phyloP scores from a whole-genome alignment of 1,140 invertebrate genomes.

The Aphaenogaster rudis region DNA sequence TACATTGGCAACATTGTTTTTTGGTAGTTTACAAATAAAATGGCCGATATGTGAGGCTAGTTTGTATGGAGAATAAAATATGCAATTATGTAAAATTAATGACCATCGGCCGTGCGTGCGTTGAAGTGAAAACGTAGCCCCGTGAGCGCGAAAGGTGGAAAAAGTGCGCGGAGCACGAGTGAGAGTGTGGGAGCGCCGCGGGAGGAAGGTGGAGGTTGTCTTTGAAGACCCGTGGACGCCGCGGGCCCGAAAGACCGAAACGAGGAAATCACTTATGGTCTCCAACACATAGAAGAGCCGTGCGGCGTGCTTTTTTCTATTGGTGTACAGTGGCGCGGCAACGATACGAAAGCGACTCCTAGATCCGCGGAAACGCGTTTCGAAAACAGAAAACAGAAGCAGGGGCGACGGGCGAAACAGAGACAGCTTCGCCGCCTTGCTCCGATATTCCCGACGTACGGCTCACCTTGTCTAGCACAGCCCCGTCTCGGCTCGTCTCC shows the following conservation, averaged over 20 bases:
- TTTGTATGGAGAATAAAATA: conserved; percentile 86
- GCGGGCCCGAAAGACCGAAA: conserved; percentile 76
- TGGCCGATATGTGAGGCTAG: conserved; percentile 86
- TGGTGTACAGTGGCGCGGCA: conserved; percentile 77
- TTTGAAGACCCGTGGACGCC: conserved; percentile 81
- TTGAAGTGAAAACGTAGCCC: conserved; percentile 67
- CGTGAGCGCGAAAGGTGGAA: conserved; percentile 59
- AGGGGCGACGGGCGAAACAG: conserved; percentile 15
- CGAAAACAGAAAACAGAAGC: conserved; percentile 35
- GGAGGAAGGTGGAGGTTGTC: conserved; percentile 81
- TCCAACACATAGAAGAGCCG: conserved; percentile 66
- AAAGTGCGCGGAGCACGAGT: conserved; percentile 69
- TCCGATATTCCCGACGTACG: conserved; percentile 54
- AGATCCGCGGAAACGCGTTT: conserved; percentile 29
- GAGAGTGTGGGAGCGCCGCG: conserved; percentile 76
- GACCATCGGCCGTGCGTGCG: conserved; percentile 78
- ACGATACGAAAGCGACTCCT: conserved; percentile 70
- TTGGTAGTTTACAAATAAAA: conserved; percentile 87
- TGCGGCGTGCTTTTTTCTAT: conserved; percentile 71
- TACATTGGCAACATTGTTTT: conserved; percentile 85
- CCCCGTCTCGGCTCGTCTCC: background rate
- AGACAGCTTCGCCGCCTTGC: conserved; percentile 51
- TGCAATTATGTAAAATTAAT: conserved; percentile 84
- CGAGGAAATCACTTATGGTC: conserved; percentile 68
- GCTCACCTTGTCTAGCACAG: conserved; percentile 21